phyloP scores from a whole-genome alignment of 2,888 invertebrate species.

The Drosophila merina region DNA sequence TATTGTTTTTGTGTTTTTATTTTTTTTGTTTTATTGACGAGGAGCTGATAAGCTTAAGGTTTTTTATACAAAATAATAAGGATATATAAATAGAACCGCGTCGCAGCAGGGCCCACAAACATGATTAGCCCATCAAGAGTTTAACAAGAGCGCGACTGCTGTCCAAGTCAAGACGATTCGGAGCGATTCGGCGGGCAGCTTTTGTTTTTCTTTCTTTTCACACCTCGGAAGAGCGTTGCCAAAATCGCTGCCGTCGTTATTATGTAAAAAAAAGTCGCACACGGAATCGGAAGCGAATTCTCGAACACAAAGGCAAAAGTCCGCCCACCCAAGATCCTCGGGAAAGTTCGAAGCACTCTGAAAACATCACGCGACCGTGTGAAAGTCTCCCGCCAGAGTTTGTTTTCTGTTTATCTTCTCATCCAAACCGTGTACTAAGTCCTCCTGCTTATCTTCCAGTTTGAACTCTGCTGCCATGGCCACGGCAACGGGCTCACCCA shows the following conservation, averaged over 20 bases:
- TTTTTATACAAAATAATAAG: constrained; percentile 15
- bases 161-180: constrained; percentile 6
- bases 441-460: background rate
- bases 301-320: constrained; percentile 30
- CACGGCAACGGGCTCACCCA: constrained; percentile 21
- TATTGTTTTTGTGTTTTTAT: constrained; percentile 30
- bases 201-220: constrained; percentile 9
- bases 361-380: constrained; percentile 32
- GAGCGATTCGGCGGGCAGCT: background rate
- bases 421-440: background rate
- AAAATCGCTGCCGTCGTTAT: constrained; percentile 30
- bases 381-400: constrained; percentile 25
- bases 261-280: constrained; percentile 29
- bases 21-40: constrained; percentile 30
- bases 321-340: constrained; percentile 15
- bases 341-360: constrained; percentile 9
- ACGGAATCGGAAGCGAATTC: constrained; percentile 30
- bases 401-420: constrained; percentile 25
- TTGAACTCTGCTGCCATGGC: constrained; percentile 6
- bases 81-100: constrained; percentile 37
- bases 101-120: constrained; percentile 33
- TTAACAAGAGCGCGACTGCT: constrained; percentile 36
- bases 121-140: constrained; percentile 40
- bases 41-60: constrained; percentile 29
- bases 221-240: constrained; percentile 13